Evolutionary conservation across 2,888 invertebrate species (phyloP).

Genomic region (Ochropacha duplaris): DNA sequence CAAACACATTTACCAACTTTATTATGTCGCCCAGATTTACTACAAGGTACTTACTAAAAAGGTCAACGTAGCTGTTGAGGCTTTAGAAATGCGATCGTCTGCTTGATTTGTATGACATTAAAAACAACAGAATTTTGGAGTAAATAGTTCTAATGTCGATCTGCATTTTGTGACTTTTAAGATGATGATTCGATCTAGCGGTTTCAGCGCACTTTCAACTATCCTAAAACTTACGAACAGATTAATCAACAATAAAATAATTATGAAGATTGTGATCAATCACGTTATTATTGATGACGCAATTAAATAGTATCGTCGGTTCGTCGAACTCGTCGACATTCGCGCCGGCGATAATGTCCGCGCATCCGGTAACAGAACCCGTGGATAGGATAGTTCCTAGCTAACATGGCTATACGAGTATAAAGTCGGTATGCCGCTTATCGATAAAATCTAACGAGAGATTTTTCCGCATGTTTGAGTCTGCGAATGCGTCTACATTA

Average conservation of each 20-base stretch:
- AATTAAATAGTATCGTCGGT: conserved; percentile 3
- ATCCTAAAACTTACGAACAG: not conserved
- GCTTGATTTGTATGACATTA: too few species aligned
- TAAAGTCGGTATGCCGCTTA: not conserved
- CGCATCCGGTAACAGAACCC: conserved; percentile 10
- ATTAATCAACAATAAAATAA: not conserved
- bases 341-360: conserved; percentile 17
- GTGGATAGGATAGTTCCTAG: not conserved
- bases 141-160: too few species aligned
- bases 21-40: not conserved
- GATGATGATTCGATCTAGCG: not conserved
- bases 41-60: not conserved
- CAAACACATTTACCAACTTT: not conserved
- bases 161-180: not conserved
- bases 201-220: not conserved
- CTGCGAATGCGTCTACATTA: not conserved
- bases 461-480: conserved; percentile 7
- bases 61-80: too few species aligned
- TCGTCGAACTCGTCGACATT: conserved; percentile 13
- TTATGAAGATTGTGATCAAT: not conserved
- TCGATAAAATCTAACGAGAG: conserved; percentile 12
- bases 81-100: not conserved
- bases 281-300: not conserved
- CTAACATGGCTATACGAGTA: not conserved
- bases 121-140: too few species aligned